Evolutionary conservation across 1,140 invertebrate genomes (phyloP), one percentile per base, ranked within the genome.

Genomic region (Drosophila pectinifera): DNA sequence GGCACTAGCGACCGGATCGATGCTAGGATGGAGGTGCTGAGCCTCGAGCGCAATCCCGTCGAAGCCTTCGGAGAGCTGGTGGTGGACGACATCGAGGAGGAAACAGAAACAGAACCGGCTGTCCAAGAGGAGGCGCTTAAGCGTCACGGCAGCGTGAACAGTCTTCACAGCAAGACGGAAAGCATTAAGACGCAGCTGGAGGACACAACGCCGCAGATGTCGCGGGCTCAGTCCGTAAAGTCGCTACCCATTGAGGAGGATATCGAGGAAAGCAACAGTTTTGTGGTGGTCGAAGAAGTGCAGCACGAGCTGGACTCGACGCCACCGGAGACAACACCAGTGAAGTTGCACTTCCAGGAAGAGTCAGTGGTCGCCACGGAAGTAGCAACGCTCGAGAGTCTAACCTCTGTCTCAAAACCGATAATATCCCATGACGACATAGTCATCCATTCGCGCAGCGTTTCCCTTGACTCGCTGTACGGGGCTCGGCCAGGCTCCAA

Each of bases 151-250:
- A 91, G 90, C 51, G 39, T 82, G 0, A 90, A 64, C 11, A 91
- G 85, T 34, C 42, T 90, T 4, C 86, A 91, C 31, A 91, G 90
- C 41, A 91, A 91, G 65, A 85, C 78, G 13, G 90, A 91, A 43
- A 91, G 90, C 59, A 91, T 91, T 13, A 82, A 80, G 53, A 91
- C 90, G 6, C 86, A 89, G 31, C 24, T 91, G 34, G 90, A 91
- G 31, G 90, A 90, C 36, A 68, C 73, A 4, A 82, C 90, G 0
- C 90, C 90, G 14, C 68, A 88, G 36, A 48, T 91, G 0, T 92
- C 91, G 8, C 73, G 90, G 1, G 76, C 91, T 0, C 91, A 92
- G 41, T 92, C 91, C 0, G 70, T 64, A 0, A 92, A 92, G 46
- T 92, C 91, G 0, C 18, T 91, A 28, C 69, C 76, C 14, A 92